Base-by-base conservation (phyloP, 2,888 invertebrate species). In the Polymixis lichenea region DNA sequence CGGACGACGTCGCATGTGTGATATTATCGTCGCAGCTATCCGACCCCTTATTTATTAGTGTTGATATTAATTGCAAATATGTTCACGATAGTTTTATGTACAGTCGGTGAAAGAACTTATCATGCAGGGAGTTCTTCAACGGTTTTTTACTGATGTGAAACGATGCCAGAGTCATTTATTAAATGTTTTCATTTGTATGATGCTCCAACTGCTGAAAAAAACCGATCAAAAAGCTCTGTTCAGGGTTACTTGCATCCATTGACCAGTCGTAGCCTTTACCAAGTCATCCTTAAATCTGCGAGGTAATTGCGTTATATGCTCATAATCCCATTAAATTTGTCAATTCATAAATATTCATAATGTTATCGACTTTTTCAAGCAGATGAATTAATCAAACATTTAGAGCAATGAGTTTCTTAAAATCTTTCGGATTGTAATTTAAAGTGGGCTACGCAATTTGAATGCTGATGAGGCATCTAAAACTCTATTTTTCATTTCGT, bases 1-100 rank as follows among this genome's bases (percentile, higher is more conserved):
- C 95, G 93, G 91, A 93, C 91, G 89, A 92, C 87, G 92, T 92
- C 93, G 92, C 90, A 87, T 84, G 88, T 86, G 87, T 87, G 92
- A 91, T 91, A 86, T 89, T 91, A 91, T 92, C 92, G 90, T 89
- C 69, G 81, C 86, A 77, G 78, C 86, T 90, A 90, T 91, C 89
- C 89, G 88, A 86, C 78, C 60, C 89, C 87, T 92, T 92, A 92
- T 92, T 93, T 92, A 92, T 92, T 87, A 84, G 77, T 75, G 80
- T 78, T 86, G 78, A 89, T 91, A 89, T 91, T 91, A 91, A 91
- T 91, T 92, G 92, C 92, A 89, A 91, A 90, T 91, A 69, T 80
- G 80, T 86, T 86, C 84, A 86, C 86, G 86, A 86, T 88, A 86
- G 87, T 82, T 85, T 78, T 83, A 76, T 84, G 82, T 76, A 77